Percentiles rank a stretch among this genome's conserved stretches.
phyloP scores from a whole-genome alignment of 92 coral and sea anemone genomes.

The Zoanthus sansibaricus region DNA sequence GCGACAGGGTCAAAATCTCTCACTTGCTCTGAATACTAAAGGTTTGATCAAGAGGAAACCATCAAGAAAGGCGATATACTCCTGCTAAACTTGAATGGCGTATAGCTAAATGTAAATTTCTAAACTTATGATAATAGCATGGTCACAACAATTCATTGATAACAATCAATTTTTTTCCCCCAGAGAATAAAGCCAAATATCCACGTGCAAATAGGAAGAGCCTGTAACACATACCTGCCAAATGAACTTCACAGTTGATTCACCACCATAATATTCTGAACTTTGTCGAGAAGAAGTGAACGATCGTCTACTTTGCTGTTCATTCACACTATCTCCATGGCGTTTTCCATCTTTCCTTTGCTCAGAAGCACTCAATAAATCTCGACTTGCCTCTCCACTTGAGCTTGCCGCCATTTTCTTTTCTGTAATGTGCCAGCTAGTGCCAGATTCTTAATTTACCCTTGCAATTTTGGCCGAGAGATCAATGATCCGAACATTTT shows the following conservation, averaged over 20 bases:
- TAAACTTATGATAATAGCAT: not conserved
- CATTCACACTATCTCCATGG: conserved; percentile 13
- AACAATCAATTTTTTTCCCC: too few relatives aligned
- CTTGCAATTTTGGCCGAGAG: not conserved
- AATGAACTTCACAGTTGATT: conserved; percentile 80
- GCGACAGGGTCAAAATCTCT: conserved; percentile 75
- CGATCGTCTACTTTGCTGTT: conserved; percentile 41
- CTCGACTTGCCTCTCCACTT: conserved; percentile 20
- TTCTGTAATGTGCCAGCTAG: not conserved
- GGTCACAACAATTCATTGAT: not conserved
- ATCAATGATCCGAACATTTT: not conserved
- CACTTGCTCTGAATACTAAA: conserved; percentile 70
- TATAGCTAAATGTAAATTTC: too few relatives aligned
- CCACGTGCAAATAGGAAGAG: conserved; percentile 25
- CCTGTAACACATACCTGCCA: conserved; percentile 74
- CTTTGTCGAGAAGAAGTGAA: conserved; percentile 75
- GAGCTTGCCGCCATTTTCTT: conserved; percentile 85
- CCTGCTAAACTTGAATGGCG: too few relatives aligned
- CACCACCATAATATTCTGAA: conserved; percentile 83
- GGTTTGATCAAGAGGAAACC: not conserved
- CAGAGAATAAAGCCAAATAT: not conserved
- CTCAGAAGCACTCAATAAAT: conserved; percentile 48
- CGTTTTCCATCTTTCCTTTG: conserved; percentile 24
- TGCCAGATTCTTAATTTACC: not conserved
- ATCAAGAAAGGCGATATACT: not conserved